Evolutionary conservation across 2,113 vertebrate genomes (phyloP).

Genomic region (Trematomus loennbergii): DNA sequence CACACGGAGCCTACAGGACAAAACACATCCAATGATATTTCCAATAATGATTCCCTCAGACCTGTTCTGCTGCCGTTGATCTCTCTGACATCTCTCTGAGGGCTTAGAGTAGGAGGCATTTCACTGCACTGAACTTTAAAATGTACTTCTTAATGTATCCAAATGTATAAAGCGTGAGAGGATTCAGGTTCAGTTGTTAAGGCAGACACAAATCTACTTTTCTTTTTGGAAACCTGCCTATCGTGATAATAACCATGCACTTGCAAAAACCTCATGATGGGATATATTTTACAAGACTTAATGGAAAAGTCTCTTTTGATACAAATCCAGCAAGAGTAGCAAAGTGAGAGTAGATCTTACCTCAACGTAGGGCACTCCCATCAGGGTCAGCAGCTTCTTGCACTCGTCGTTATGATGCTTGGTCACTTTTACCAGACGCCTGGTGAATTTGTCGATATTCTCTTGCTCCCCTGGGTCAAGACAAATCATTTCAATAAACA

Average conservation of each 20-base stretch:
- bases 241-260: too few relatives aligned
- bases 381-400: slow-evolving; percentile 90
- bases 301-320: not conserved
- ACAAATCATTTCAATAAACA: not conserved
- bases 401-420: slow-evolving; percentile 95
- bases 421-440: slow-evolving; percentile 96
- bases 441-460: slow-evolving; percentile 93
- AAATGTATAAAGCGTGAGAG: not conserved
- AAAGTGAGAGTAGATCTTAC: slow-evolving; percentile 51
- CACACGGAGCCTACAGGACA: slow-evolving; percentile 88
- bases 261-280: too few relatives aligned
- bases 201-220: not conserved
- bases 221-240: not conserved
- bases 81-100: not conserved
- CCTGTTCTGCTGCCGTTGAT: not conserved
- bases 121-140: not conserved
- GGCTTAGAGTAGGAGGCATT: not conserved
- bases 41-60: not conserved
- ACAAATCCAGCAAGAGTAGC: not conserved
- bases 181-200: not conserved
- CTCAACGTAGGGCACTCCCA: slow-evolving; percentile 95
- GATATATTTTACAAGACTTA: not conserved
- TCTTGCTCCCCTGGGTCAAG: slow-evolving; percentile 84
- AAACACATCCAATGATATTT: not conserved
- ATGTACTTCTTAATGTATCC: not conserved